A percentile compares a stretch with the other conserved stretches of the same genome.
Evolutionary conservation across 2,797 vertebrate genomes (phyloP).

Genomic region (Dicrostonyx torquatus): DNA sequence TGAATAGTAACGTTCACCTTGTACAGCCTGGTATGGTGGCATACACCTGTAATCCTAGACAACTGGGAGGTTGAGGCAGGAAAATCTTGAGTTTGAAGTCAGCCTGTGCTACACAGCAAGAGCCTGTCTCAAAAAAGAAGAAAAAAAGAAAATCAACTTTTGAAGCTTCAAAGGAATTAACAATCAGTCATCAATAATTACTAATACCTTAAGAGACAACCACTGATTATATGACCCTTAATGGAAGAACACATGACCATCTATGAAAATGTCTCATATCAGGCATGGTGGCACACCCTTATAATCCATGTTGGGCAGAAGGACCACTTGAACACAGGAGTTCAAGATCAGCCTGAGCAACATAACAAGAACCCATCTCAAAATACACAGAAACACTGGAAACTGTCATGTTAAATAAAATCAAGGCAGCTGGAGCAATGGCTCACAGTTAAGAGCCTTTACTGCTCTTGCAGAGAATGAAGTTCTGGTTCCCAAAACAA

Average conservation of each 20-base stretch:
- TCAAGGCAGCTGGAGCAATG: not conserved
- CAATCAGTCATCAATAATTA: not conserved
- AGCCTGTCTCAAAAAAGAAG: constrained; percentile 27
- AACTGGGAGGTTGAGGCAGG: constrained; percentile 5
- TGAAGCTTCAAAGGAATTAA: not conserved
- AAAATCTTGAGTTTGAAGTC: constrained; percentile 29
- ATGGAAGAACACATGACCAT: not conserved
- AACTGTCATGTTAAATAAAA: not conserved
- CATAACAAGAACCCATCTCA: not conserved
- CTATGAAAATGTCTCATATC: not conserved
- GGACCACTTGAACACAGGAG: not conserved
- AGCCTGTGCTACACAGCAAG: constrained; percentile 37
- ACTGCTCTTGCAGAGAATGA: not conserved
- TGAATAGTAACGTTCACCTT: not conserved
- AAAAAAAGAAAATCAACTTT: constrained; percentile 13
- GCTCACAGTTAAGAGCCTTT: not conserved
- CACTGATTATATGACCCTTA: not conserved
- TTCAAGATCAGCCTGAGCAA: not conserved
- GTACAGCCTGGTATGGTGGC: not conserved
- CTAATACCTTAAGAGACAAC: not conserved
- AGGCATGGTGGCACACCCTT: not conserved
- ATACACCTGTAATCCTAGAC: constrained; percentile 28
- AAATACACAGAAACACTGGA: not conserved
- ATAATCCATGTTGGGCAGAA: not conserved
- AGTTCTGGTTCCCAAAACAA: not conserved